phyloP scores from a whole-genome alignment of 2,113 vertebrate genomes.

The Columba livia region DNA sequence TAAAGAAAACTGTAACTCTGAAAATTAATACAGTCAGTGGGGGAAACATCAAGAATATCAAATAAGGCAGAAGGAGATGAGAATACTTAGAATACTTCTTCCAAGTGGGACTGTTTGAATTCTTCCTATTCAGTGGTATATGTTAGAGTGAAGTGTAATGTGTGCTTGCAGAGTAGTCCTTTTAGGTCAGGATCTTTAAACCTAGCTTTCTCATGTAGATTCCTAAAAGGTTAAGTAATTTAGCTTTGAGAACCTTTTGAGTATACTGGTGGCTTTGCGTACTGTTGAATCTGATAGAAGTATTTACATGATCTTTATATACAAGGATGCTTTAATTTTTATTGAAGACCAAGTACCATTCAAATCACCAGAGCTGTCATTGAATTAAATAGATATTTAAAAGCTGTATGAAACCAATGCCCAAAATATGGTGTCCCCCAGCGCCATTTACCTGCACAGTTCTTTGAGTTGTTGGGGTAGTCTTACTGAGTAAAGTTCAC shows the following conservation, averaged over 20 bases:
- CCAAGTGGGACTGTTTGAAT: background rate
- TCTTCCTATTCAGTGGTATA: background rate
- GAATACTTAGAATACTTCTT: background rate
- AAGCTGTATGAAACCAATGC: background rate
- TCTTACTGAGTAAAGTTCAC: background rate
- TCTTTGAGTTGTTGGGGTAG: background rate
- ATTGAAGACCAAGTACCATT: background rate
- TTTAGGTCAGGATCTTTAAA: background rate
- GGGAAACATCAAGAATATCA: background rate
- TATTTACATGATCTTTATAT: background rate
- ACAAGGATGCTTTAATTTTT: background rate
- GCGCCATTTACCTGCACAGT: background rate
- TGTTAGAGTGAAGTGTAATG: background rate
- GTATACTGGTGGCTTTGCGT: background rate
- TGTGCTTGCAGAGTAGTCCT: background rate
- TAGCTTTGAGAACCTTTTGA: background rate
- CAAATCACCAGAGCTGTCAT: background rate
- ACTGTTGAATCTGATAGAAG: background rate
- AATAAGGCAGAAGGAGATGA: background rate
- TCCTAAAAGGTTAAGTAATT: background rate
- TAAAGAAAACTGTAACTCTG: background rate
- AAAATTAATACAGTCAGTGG: background rate
- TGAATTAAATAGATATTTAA: background rate
- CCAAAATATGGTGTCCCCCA: background rate
- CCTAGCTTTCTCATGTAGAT: background rate